phyloP scores from a whole-genome alignment of 2,888 invertebrate species.

The Sturmia bella region DNA sequence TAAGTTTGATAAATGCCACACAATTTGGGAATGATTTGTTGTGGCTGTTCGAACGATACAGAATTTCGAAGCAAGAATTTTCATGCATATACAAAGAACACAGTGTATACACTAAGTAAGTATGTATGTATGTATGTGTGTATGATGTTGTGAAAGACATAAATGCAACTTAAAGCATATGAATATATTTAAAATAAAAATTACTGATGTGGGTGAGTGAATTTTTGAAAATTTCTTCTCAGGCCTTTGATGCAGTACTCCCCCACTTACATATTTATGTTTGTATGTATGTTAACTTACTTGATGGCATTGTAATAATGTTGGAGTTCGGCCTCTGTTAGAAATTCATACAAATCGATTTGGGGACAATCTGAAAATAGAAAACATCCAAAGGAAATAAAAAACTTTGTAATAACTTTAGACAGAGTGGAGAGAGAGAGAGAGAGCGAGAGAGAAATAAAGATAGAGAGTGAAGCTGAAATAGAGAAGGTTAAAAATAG shows the following conservation, averaged over 20 bases:
- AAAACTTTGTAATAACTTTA: conserved; percentile 25
- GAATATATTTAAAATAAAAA: conserved; percentile 28
- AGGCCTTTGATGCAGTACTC: neutral
- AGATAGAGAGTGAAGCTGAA: neutral
- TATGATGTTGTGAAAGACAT: neutral
- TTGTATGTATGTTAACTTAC: conserved; percentile 81
- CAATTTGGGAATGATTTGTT: conserved; percentile 44
- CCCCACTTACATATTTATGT: neutral
- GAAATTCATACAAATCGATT: conserved; percentile 91
- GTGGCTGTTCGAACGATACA: neutral
- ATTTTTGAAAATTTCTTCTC: conserved; percentile 13
- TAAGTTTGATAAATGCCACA: conserved; percentile 22
- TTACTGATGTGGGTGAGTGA: conserved; percentile 64
- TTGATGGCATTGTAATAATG: conserved; percentile 93
- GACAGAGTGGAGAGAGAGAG: neutral
- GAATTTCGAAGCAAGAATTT: conserved; percentile 1
- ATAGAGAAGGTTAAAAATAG: conserved; percentile 31
- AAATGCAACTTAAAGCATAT: conserved; percentile 18
- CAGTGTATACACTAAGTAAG: no score
- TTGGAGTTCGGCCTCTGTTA: conserved; percentile 95
- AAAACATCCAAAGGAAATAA: conserved; percentile 53
- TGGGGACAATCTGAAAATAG: conserved; percentile 79
- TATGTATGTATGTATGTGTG: neutral
- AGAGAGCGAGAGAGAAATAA: neutral
- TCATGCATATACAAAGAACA: neutral